A percentile compares a stretch with the other conserved stretches of the same genome.
Conservation (phyloP, 1,140 invertebrate genomes). For the Fopius arisanus region DNA sequence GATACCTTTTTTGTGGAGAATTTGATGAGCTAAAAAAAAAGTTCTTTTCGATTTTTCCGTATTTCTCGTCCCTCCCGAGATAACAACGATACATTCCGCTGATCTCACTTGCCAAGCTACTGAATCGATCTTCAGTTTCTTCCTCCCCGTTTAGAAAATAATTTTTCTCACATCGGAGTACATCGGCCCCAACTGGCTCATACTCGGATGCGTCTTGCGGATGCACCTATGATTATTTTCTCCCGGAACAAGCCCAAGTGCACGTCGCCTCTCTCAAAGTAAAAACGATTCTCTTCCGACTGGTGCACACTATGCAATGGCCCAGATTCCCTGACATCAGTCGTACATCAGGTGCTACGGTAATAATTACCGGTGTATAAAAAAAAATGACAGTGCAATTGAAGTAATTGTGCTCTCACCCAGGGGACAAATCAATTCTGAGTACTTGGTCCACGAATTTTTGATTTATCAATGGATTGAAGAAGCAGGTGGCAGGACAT, state of each 20-base stretch:
- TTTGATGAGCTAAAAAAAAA: no score
- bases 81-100: no score
- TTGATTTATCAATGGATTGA: no score
- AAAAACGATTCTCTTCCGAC: conserved; percentile 11
- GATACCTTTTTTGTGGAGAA: no score
- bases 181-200: conserved; percentile 23
- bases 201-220: conserved; percentile 25
- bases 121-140: not conserved
- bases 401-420: no score
- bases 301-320: not conserved
- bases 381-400: not conserved
- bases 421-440: no score
- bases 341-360: conserved; percentile 1
- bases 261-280: not conserved
- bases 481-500: not conserved
- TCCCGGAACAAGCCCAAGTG: conserved; percentile 31
- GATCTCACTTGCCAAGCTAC: not conserved
- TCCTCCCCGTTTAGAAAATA: not conserved
- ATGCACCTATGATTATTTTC: conserved; percentile 34
- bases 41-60: no score
- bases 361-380: not conserved
- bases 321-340: conserved; percentile 23
- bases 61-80: no score
- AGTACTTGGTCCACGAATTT: no score
- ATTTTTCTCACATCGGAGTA: not conserved